A percentile compares a stretch with the other conserved stretches of the same genome.
phyloP scores from a whole-genome alignment of 2,113 vertebrate genomes.

The Propithecus coquereli region DNA sequence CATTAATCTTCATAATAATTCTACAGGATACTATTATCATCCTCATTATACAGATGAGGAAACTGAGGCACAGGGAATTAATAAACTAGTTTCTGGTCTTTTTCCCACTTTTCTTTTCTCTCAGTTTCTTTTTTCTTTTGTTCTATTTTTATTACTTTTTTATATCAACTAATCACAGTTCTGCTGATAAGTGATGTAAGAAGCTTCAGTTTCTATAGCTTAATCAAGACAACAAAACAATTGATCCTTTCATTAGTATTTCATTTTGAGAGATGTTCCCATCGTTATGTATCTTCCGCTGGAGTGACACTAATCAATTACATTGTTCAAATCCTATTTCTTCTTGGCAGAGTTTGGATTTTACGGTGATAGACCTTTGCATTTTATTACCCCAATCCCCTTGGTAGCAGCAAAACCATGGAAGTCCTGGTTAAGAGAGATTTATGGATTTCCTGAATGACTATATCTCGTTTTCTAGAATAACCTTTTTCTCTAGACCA shows the following conservation, averaged over 20 bases:
- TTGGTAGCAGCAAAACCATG: slow-evolving; percentile 11
- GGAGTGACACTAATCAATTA: not conserved
- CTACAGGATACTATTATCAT: not conserved
- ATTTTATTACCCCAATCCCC: not conserved
- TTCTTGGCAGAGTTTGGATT: not conserved
- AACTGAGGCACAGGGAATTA: not conserved
- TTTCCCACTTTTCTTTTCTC: not conserved
- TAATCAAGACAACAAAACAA: not conserved
- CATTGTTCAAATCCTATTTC: not conserved
- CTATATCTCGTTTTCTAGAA: slow-evolving; percentile 25
- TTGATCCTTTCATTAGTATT: not conserved
- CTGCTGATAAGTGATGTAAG: not conserved
- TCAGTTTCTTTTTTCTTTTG: not conserved
- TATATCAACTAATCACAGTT: not conserved
- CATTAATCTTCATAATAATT: not conserved
- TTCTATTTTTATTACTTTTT: not conserved
- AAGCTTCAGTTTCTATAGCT: not conserved
- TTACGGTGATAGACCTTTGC: slow-evolving; percentile 20
- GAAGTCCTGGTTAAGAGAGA: slow-evolving; percentile 12
- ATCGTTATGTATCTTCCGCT: not conserved
- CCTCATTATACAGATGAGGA: not conserved
- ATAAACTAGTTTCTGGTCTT: not conserved
- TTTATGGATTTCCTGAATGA: slow-evolving; percentile 43
- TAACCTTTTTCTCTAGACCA: not conserved
- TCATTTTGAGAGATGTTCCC: not conserved